Evolutionary conservation across 2,888 invertebrate species (phyloP), one percentile per base, ranked within the genome.

Genomic region (Myathropa florea): DNA sequence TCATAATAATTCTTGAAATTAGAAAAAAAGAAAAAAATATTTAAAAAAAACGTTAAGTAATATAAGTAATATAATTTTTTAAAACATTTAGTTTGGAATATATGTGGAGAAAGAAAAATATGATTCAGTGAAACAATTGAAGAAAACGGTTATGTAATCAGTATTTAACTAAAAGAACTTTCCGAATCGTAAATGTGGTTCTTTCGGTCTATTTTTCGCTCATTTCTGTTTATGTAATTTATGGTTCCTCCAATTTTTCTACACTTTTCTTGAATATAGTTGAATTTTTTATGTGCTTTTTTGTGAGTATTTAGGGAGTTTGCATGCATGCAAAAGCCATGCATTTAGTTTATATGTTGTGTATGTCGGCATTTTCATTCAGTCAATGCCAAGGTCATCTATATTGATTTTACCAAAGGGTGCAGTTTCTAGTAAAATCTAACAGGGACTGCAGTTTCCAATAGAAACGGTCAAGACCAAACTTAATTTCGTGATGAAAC

Each of bases 111-210:
- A 6, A 10, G 14, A 33, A 0, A 63, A 73, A 61, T 59, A 2
- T 18, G 23, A 68, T 78, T 39, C 4, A 18, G 28, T 75, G 18
- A 23, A 55, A 36, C 18, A 60, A 78, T 23, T 30, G 28, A 23
- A 53, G 71, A 76, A 76, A 70, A 36, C 39, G 30, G 36, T 85
- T 85, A 81, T 72, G 72, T 81, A 85, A 85, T 68, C 84, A 53
- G 46, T 30, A 46, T 18, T 60, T 59, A 75, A 53, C 71, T 39
- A 46, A 36, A 60, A 36, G 60, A 71, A 75, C 39, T 65, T 36
- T 76, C 57, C 63, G 55, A 77, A 53, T 72, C 81, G 73, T 68
- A 63, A 78, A 85, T 65, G 30, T 73, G 80, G 39, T 79, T 70
- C 46, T 39, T 53, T 73, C 68, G 61, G 4, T 55, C 46, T 24